A percentile compares a stretch with the other conserved stretches of the same genome.
Conservation (phyloP, 2,888 invertebrate genomes). For the Acleris holmiana region DNA sequence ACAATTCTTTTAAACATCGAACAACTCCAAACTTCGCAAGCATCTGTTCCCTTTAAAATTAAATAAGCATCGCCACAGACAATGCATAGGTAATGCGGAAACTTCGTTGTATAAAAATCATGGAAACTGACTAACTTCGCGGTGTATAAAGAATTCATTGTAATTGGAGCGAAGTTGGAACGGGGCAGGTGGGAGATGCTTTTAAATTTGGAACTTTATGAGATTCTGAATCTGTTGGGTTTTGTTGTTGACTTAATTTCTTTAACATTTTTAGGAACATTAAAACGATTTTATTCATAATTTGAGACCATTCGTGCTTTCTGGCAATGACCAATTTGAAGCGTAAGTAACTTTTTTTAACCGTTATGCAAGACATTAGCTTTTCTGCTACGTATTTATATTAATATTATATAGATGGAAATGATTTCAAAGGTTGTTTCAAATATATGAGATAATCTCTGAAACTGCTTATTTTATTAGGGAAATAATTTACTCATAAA, state of each 20-base stretch:
- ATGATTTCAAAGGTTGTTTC: no score
- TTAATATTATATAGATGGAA: no score
- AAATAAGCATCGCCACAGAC: slow-evolving; percentile 67
- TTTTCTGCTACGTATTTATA: no score
- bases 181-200: slow-evolving; percentile 63
- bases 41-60: slow-evolving; percentile 57
- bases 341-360: no score
- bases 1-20: slow-evolving; percentile 33
- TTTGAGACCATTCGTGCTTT: no score
- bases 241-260: slow-evolving; percentile 30
- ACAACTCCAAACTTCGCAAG: slow-evolving; percentile 13
- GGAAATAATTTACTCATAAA: no score
- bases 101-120: slow-evolving; percentile 81
- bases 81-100: slow-evolving; percentile 78
- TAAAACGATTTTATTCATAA: not conserved
- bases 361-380: no score
- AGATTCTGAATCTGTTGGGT: slow-evolving; percentile 20
- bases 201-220: slow-evolving; percentile 29
- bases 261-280: not conserved
- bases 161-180: slow-evolving; percentile 52
- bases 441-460: no score
- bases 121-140: slow-evolving; percentile 68
- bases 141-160: slow-evolving; percentile 79
- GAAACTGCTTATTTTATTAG: no score
- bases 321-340: no score